These are phyloP conservation scores for Mantis religiosa DNA, from an alignment of 2,888 invertebrate genomes.

Conservation along the genomic window DNA sequence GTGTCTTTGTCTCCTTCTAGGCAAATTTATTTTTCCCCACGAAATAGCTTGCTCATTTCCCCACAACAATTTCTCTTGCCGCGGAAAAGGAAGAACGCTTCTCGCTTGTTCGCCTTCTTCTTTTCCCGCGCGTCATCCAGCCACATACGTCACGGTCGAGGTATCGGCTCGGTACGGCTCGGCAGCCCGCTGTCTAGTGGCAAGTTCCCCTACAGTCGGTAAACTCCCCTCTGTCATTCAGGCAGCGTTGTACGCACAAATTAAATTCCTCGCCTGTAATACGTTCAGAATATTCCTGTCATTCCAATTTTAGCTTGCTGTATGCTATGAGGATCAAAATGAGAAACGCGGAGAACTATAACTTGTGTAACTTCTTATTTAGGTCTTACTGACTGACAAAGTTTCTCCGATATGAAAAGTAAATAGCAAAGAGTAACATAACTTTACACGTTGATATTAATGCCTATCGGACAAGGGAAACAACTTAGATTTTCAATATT, in stretches of 20 bases:
- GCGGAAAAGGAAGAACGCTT: slow-evolving; percentile 19
- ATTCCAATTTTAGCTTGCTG: too few species aligned
- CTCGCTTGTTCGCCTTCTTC: slow-evolving; percentile 19
- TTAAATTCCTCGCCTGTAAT: not conserved
- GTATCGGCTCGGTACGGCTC: slow-evolving; percentile 20
- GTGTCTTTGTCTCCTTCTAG: not conserved
- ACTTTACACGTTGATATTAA: too few species aligned
- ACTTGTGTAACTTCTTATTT: too few species aligned
- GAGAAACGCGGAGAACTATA: too few species aligned
- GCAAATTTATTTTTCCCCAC: not conserved
- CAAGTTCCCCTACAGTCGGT: not conserved
- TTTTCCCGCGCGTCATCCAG: slow-evolving; percentile 26
- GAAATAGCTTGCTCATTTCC: slow-evolving; percentile 4
- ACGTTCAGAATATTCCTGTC: too few species aligned
- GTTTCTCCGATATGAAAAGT: too few species aligned
- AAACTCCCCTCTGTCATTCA: not conserved
- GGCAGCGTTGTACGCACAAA: not conserved
- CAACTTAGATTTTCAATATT: too few species aligned
- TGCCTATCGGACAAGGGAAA: too few species aligned
- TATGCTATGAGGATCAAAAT: too few species aligned
- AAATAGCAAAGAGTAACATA: too few species aligned
- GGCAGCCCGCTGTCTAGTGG: slow-evolving; percentile 2
- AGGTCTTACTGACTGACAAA: too few species aligned
- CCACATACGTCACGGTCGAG: slow-evolving; percentile 21
- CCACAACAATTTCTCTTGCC: slow-evolving; percentile 16